Percentiles rank a stretch among this genome's conserved stretches.
Conservation (phyloP, 2,888 invertebrate species). For the Stenotaenia linearis region DNA sequence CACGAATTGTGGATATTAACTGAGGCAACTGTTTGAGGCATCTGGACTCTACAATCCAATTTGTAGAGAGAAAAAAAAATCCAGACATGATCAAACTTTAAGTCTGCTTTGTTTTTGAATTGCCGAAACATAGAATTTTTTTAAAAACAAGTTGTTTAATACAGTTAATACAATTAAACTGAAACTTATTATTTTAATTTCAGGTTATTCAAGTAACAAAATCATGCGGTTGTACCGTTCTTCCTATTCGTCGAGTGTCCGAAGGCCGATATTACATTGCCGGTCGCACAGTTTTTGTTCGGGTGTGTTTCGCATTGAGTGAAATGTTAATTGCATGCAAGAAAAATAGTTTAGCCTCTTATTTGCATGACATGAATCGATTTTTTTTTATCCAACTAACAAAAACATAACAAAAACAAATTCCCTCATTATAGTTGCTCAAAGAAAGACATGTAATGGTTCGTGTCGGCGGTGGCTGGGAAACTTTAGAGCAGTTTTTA, state of each 20-base stretch:
- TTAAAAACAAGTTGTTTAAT: too few relatives aligned
- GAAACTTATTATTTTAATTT: background rate
- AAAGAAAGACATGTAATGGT: constrained; percentile 95
- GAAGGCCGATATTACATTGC: constrained; percentile 83
- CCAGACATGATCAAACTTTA: too few relatives aligned
- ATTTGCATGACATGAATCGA: background rate
- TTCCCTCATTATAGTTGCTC: constrained; percentile 59
- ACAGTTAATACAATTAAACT: too few relatives aligned
- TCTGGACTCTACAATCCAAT: too few relatives aligned
- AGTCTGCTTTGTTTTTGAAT: too few relatives aligned
- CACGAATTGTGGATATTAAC: too few relatives aligned
- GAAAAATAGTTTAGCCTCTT: background rate
- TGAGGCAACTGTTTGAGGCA: too few relatives aligned
- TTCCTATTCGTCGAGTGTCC: constrained; percentile 61
- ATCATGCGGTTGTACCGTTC: constrained; percentile 35
- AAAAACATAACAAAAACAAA: background rate
- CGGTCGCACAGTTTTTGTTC: constrained; percentile 77
- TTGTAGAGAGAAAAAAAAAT: too few relatives aligned
- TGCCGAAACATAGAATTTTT: too few relatives aligned
- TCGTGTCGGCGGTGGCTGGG: constrained; percentile 89
- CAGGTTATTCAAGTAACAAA: constrained; percentile 30
- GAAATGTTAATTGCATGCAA: background rate
- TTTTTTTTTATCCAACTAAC: background rate
- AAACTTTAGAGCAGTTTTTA: constrained; percentile 86
- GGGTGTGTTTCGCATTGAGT: constrained; percentile 56